Evolutionary conservation across 1,140 invertebrate genomes (phyloP), one percentile per base, ranked within the genome.

Genomic region (Asbolus verrucosus): DNA sequence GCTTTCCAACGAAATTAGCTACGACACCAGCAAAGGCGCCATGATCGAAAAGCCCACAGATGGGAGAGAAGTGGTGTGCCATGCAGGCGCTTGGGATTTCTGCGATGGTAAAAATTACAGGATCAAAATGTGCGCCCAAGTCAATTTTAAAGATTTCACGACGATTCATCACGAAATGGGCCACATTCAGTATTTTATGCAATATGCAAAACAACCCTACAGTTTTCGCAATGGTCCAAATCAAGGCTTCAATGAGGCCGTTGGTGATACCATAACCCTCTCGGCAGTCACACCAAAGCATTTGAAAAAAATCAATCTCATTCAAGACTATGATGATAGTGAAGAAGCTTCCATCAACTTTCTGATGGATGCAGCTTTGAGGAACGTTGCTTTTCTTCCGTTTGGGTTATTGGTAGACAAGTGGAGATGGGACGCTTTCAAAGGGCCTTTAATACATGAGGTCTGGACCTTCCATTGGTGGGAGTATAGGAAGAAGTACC

Each of bases 11-110:
- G 90, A 2, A 74, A 82, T 33, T 88, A 88, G 0, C 78, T 91
- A 8, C 90, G 91, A 75, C 72, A 84, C 31, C 82, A 90, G 74
- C 33, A 27, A 16, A 46, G 36, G 87, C 6, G 88, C 89, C 0
- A 91, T 95, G 31, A 85, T 95, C 41, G 89, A 91, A 74, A 94
- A 93, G 74, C 92, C 91, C 6, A 81, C 80, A 0, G 91, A 93
- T 78, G 65, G 65, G 1, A 85, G 91, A 41, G 88, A 95, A 16
- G 85, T 95, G n/a, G 87, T 94, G 5, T 98, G 95, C 76, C 94
- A 97, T 76, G 93, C 95, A 0, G 92, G 91, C 0, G 94, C 95
- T 15, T 95, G 92, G 91, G 95, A 98, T 83, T 95, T 97, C 77
- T 95, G 88, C 76, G 89, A 95, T 76, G 85, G 86, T 1, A 84